Conservation (phyloP, 1,140 invertebrate species). For the Cherax quadricarinatus region DNA sequence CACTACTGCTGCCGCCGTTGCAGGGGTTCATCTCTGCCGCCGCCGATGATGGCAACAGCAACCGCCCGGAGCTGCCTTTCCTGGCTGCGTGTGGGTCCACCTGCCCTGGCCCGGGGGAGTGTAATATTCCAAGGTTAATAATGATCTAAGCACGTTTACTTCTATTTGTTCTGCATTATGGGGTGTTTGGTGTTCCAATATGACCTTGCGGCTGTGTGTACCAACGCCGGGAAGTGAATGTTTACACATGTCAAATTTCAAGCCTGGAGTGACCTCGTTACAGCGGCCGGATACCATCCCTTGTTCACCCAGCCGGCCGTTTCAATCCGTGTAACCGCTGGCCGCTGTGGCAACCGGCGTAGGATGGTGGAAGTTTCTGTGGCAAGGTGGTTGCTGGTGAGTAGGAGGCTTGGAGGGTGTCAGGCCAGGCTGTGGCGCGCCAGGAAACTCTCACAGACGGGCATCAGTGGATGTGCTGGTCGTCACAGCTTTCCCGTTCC, state of each 20-base stretch:
- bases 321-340: neutral
- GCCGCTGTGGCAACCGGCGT: neutral
- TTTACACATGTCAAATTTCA: conserved; percentile 69
- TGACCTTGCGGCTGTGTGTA: conserved; percentile 63
- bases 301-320: neutral
- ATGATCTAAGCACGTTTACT: conserved; percentile 69
- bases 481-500: neutral
- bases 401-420: no score
- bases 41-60: neutral
- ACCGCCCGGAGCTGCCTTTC: conserved; percentile 48
- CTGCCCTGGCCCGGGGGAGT: conserved; percentile 43
- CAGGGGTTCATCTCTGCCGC: no score
- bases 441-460: neutral
- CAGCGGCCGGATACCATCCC: conserved; percentile 30
- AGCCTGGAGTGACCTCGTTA: conserved; percentile 65
- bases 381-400: neutral
- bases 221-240: conserved; percentile 57
- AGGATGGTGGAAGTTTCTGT: neutral
- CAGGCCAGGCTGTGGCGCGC: no score
- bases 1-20: no score
- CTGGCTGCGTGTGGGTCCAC: conserved; percentile 38
- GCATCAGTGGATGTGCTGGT: neutral
- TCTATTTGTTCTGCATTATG: conserved; percentile 67
- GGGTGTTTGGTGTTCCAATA: conserved; percentile 68
- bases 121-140: conserved; percentile 70